Evolutionary conservation across 23 tunicate species (phyloP), one percentile per base, ranked within the genome.

Genomic region (Diplosoma virens): DNA sequence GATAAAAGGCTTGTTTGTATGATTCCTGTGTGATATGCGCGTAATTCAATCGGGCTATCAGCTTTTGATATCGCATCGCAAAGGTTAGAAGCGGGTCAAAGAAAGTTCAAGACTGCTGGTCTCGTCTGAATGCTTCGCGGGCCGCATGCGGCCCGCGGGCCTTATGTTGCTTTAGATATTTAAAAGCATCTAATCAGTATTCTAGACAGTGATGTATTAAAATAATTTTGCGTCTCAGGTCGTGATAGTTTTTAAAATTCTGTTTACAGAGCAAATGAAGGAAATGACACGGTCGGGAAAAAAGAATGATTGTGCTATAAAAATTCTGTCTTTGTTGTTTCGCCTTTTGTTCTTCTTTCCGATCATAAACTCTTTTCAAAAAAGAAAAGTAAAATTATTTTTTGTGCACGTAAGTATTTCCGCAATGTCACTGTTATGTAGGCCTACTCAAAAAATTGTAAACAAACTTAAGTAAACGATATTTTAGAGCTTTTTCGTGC

Each of bases 341-440:
- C 87, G 87, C 18, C 66, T 82, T 1, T 50, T 74, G 3, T 82
- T 82, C 30, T 82, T 82, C 28, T 20, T 74, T 47, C 87, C 87
- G 7, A 52, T 60, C 17, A 31, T 82, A 22, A 60, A 59, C 25
- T 34, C 53, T 11, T 26, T 75, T 1, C 35, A 31, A 73, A 54
- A 32, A 6, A 63, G 59, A 30, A 54, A 56, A 14, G 5, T 34
- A 5, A 47, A 50, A 32, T 71, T 54, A 45, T 25, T 82, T 0
- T 82, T 82, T 50, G 81, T 82, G 17, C 72, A 82, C 33, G 87
- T 82, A 82, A 48, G 87, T 41, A 41, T 41, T 9, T 41, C 11
- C 14, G 9, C 14, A 41, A 7, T 7, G 50, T 14, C 50, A 41
- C 14, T 7, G 50, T 7, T 7, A 41, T 41, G 50, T 7, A 14